A percentile compares a stretch with the other conserved stretches of the same genome.
Evolutionary conservation across 2,113 vertebrate species (phyloP).

Genomic region (Sturnus vulgaris): DNA sequence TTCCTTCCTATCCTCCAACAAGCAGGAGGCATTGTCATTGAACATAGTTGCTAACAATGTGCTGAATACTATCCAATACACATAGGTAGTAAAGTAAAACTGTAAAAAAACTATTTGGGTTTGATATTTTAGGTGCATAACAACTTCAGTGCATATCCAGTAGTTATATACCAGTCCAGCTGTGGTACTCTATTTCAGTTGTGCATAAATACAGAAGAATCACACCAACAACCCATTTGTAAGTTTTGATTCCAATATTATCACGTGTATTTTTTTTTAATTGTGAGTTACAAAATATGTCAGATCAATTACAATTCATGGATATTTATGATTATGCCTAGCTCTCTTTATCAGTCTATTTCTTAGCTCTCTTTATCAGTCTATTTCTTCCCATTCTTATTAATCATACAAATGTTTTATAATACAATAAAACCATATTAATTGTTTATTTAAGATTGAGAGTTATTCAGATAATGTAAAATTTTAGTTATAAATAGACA

Average conservation of each 20-base stretch:
- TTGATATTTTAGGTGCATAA: neutral
- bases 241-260: neutral
- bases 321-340: neutral
- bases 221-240: accelerated
- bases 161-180: neutral
- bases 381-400: neutral
- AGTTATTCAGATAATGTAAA: neutral
- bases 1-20: neutral
- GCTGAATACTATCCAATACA: neutral
- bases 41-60: neutral
- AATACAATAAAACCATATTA: neutral
- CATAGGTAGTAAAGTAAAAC: neutral
- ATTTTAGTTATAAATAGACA: neutral
- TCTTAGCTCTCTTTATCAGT: neutral
- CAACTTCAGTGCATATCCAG: neutral
- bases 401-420: neutral
- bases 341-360: neutral
- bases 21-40: neutral
- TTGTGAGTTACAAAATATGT: neutral
- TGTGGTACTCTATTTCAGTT: neutral
- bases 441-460: neutral
- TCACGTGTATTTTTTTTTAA: neutral
- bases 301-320: neutral
- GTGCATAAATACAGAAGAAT: neutral
- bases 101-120: neutral